These are phyloP conservation scores for Andrena chrysosceles DNA, from an alignment of 2,888 invertebrate genomes.

Conservation along the genomic window DNA sequence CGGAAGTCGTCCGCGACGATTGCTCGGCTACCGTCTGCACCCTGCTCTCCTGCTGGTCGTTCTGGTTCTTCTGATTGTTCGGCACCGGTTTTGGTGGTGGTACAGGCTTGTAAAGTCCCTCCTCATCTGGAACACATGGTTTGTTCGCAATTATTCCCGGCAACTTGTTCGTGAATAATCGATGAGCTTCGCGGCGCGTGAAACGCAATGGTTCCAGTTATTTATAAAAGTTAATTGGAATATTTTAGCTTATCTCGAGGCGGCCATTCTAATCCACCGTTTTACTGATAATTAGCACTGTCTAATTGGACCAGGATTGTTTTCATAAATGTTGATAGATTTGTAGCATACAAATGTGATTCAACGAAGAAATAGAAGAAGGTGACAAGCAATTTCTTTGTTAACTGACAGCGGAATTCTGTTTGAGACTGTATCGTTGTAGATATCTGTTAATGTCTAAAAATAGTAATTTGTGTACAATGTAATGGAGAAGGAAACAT, in stretches of 20 bases:
- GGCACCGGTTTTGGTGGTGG: conserved; percentile 88
- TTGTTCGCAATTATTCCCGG: conserved; percentile 1
- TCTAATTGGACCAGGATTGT: neutral
- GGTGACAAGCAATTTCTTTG: no score
- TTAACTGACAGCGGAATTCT: no score
- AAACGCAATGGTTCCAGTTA: neutral
- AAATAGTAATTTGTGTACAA: no score
- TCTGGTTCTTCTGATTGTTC: conserved; percentile 78
- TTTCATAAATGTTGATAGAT: no score
- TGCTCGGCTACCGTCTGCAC: conserved; percentile 86
- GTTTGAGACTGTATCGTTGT: no score
- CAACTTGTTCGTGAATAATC: neutral
- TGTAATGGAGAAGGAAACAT: no score
- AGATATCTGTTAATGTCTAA: no score
- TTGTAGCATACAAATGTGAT: no score
- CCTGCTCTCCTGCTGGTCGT: conserved; percentile 87
- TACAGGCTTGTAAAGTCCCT: conserved; percentile 87
- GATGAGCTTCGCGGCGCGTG: neutral
- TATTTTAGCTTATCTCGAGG: neutral
- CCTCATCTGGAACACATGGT: conserved; percentile 84
- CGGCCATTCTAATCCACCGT: neutral
- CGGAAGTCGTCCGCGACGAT: conserved; percentile 61
- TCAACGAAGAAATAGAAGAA: no score
- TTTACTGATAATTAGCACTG: neutral
- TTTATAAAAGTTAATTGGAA: conserved; percentile 7